Base-by-base conservation (phyloP, 2,888 invertebrate genomes). In the Caenorhabditis macrosperma region DNA sequence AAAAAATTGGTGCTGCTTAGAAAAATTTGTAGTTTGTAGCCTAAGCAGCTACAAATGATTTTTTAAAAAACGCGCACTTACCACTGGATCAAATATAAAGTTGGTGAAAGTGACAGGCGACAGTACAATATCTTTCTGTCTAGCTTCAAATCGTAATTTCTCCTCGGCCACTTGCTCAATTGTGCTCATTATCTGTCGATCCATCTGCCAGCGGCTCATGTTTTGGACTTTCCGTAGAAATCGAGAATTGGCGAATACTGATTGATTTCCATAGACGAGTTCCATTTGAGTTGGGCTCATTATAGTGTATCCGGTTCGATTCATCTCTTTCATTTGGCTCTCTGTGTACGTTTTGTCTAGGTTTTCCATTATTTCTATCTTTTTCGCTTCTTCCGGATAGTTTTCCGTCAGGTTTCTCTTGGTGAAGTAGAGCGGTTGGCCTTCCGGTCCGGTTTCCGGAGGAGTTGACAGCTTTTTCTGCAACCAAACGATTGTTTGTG, bases 251-350 rank as follows among this genome's bases (percentile, higher is more conserved):
- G 69, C 57, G 69, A 72, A 83, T 2, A 83, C 80, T 5, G 88
- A 88, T 17, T 74, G 41, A 9, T 72, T 66, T 0, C 89, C 89
- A 61, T 89, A 89, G 33, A 89, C 46, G 33, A 84, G 9, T 9
- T 83, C 60, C 38, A 88, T 61, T 59, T 89, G 89, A 10, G 84
- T 77, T 1, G 44, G 35, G 2, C 44, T 82, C 78, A 89, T 78
- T 12, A 86, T 82, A 9, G 87, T 71, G 75, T 84, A 89, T 35
- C 89, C 89, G 9, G 84, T 85, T 30, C 61, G 12, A 67, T 86
- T 88, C 81, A 87, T 81, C 44, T 86, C 84, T 20, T 77, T 71
- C 12, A 86, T 50, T 81, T 88, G 88, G 5, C 82, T 64, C 6
- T 46, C 50, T 4, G 83, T 81, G 68, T 83, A 88, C 10, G 76